phyloP scores from a whole-genome alignment of 2,888 invertebrate genomes.

The Dolomedes plantarius region DNA sequence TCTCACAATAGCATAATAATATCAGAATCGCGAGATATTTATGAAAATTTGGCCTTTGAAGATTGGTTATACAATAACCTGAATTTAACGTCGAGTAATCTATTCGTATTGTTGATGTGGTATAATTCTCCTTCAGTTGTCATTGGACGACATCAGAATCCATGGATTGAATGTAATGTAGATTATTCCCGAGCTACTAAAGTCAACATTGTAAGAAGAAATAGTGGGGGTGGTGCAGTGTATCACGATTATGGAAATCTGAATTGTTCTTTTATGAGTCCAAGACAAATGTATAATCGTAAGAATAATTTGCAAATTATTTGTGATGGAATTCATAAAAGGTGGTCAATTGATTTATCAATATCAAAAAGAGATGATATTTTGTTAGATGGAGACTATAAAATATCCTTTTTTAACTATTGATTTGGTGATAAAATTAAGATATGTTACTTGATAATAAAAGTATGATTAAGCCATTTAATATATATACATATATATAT shows the following conservation, averaged over 20 bases:
- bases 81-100: slow-evolving; percentile 88
- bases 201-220: slow-evolving; percentile 88
- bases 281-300: slow-evolving; percentile 88
- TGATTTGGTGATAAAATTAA: no score
- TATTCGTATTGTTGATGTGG: slow-evolving; percentile 88
- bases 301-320: slow-evolving; percentile 92
- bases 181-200: slow-evolving; percentile 82
- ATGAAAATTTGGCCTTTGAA: slow-evolving; percentile 94
- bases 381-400: slow-evolving; percentile 82
- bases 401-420: slow-evolving; percentile 75
- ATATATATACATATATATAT: no score
- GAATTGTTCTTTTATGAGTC: slow-evolving; percentile 93
- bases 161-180: slow-evolving; percentile 93
- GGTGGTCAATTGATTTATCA: slow-evolving; percentile 86
- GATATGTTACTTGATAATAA: no score
- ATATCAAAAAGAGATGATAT: slow-evolving; percentile 92
- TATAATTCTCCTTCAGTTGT: slow-evolving; percentile 95
- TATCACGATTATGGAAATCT: slow-evolving; percentile 96
- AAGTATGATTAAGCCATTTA: no score
- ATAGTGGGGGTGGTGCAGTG: slow-evolving; percentile 96
- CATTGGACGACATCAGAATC: slow-evolving; percentile 97
- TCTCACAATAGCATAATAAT: slow-evolving; percentile 83
- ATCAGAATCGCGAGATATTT: slow-evolving; percentile 93
- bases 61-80: slow-evolving; percentile 95
- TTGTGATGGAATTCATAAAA: slow-evolving; percentile 86